Conservation (phyloP, 1,140 invertebrate species). For the Carcinoscorpius rotundicauda region DNA sequence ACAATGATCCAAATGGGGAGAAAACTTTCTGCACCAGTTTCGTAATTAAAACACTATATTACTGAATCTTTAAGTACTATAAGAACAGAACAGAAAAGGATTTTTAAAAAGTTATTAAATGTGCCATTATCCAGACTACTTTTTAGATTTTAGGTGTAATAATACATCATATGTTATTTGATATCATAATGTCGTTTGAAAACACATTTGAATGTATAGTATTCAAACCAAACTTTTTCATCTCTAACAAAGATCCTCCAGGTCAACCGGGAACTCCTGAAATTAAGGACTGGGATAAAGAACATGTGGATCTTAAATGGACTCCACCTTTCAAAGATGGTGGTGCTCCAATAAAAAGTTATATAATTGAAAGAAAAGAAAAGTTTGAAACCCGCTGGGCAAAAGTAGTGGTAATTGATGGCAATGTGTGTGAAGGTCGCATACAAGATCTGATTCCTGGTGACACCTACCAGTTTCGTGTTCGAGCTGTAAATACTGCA, state of each 20-base stretch:
- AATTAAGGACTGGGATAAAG: slow-evolving; percentile 87
- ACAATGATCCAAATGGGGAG: too few species aligned
- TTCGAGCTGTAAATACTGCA: slow-evolving; percentile 85
- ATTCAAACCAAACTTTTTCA: not conserved
- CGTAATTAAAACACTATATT: too few species aligned
- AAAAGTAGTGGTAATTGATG: slow-evolving; percentile 51
- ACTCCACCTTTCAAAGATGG: slow-evolving; percentile 70
- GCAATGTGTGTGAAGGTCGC: slow-evolving; percentile 59
- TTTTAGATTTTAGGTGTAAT: not conserved
- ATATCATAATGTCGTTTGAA: too few species aligned
- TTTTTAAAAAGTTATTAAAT: too few species aligned
- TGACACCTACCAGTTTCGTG: slow-evolving; percentile 84
- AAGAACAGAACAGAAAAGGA: too few species aligned
- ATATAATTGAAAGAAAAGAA: slow-evolving; percentile 94
- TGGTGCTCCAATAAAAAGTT: slow-evolving; percentile 87
- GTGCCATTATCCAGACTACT: not conserved
- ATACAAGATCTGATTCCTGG: slow-evolving; percentile 79
- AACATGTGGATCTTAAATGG: slow-evolving; percentile 83
- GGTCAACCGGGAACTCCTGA: slow-evolving; percentile 80
- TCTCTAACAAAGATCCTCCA: slow-evolving; percentile 50
- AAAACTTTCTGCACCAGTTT: too few species aligned
- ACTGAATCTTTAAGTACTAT: too few species aligned
- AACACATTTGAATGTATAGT: too few species aligned
- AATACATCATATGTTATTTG: too few species aligned
- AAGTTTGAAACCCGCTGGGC: slow-evolving; percentile 79